phyloP scores from a whole-genome alignment of 2,113 vertebrate species.

The Oreochromis aureus region DNA sequence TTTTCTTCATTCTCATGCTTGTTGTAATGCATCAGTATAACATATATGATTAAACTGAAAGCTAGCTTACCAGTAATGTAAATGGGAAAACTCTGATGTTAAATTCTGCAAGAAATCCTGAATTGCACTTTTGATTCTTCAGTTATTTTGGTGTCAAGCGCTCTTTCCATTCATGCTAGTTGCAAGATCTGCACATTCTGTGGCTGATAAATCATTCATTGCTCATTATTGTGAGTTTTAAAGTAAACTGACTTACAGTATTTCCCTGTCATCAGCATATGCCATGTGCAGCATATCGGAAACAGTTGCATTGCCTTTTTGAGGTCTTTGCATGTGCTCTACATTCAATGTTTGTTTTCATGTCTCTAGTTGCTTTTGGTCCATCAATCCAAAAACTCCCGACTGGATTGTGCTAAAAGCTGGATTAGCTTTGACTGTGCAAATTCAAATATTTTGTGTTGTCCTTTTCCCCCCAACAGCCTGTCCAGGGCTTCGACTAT shows the following conservation, averaged over 20 bases:
- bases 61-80: not conserved
- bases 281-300: not conserved
- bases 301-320: not conserved
- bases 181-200: not conserved
- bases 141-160: not conserved
- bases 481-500: constrained; percentile 97
- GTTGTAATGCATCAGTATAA: not conserved
- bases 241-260: not conserved
- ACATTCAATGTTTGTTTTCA: not conserved
- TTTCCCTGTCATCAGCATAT: not conserved
- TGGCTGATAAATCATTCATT: not conserved
- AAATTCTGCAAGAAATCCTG: not conserved
- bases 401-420: not conserved
- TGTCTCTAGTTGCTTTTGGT: not conserved
- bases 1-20: not conserved
- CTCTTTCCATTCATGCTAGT: not conserved
- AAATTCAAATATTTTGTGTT: not conserved
- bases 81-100: not conserved
- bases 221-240: not conserved
- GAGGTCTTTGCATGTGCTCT: constrained; percentile 12
- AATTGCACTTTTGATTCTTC: not conserved
- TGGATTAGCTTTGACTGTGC: not conserved
- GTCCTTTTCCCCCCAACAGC: constrained; percentile 65
- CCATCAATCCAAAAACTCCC: not conserved
- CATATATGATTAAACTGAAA: not conserved